Base-by-base conservation (phyloP, 2,888 invertebrate genomes). In the Slavum lentiscoides region DNA sequence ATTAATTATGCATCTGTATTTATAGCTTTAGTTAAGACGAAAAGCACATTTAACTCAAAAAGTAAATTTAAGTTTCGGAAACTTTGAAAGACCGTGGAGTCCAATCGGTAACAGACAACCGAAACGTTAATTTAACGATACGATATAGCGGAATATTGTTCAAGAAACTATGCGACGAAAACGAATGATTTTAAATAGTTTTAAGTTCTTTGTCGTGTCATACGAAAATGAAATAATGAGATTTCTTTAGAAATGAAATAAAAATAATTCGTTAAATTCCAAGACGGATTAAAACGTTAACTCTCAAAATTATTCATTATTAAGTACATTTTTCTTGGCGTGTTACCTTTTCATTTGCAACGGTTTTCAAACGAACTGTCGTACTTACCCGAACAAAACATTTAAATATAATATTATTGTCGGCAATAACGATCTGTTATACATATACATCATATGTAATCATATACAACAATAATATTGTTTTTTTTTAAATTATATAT, bases 11-110 rank as follows among this genome's bases (percentile, higher is more conserved):
- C 43, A 59, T 43, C 43, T 59, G 30, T 76, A 76, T 76, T 76
- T 76, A 59, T 68, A 30, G 30, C 58, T 68, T 21, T 13, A 68
- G 58, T 76, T 68, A 8, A 62, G 49, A n/a, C 13, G 59, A 23
- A 59, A 17, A 13, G 43, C 68, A 59, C 75, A 58, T 68, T 76
- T 58, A 76, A 59, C 68, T 68, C 59, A 39, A 76, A 73, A 59
- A 68, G 75, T 59, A 76, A 76, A 76, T 76, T 76, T 49, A 76
- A 59, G 67, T 76, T 76, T 17, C 59, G 19, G n/a, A 76, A 76
- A 76, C 75, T 76, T 68, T 59, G 68, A 23, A 23, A 68, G 59
- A 59, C 67, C 15, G 43, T 43, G 8, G 21, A 76, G 59, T 67
- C 19, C 75, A 76, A 76, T 76, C 43, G 23, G 43, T 49, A 67